phyloP scores from a whole-genome alignment of 2,113 vertebrate species.

The Mobula hypostoma region DNA sequence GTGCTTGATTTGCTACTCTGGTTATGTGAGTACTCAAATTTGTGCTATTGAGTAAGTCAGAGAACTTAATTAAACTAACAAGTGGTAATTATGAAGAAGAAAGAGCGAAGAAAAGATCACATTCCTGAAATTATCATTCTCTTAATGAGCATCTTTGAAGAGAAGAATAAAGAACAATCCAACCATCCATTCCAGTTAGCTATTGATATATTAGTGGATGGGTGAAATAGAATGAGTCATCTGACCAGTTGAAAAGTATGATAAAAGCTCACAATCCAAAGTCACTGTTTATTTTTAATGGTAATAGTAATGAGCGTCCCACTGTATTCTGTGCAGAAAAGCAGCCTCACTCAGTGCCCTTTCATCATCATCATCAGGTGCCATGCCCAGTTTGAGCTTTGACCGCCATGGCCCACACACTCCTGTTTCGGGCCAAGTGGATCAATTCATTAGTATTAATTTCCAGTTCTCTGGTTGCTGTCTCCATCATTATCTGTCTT shows the following conservation, averaged over 20 bases:
- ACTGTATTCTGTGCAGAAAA: neutral
- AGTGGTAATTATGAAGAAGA: neutral
- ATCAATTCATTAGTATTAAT: no score
- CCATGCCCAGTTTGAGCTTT: no score
- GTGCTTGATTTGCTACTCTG: neutral
- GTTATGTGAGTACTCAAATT: neutral
- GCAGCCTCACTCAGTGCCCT: neutral
- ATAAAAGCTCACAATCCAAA: neutral
- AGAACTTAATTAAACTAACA: neutral
- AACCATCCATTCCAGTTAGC: neutral
- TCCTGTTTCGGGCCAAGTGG: no score
- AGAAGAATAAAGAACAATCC: neutral
- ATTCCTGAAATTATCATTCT: slow-evolving; percentile 16
- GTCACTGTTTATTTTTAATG: neutral
- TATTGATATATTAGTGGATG: neutral
- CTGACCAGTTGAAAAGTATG: neutral
- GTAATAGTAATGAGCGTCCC: neutral
- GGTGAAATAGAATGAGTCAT: neutral
- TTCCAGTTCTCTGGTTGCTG: no score
- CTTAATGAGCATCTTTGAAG: neutral
- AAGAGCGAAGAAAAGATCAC: neutral
- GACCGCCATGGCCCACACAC: no score
- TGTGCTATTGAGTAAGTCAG: neutral
- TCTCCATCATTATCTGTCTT: no score
- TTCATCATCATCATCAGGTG: no score